These are phyloP conservation scores for Lissocephala sabroskyi DNA, from an alignment of 2,888 invertebrate species.

Conservation along the genomic window DNA sequence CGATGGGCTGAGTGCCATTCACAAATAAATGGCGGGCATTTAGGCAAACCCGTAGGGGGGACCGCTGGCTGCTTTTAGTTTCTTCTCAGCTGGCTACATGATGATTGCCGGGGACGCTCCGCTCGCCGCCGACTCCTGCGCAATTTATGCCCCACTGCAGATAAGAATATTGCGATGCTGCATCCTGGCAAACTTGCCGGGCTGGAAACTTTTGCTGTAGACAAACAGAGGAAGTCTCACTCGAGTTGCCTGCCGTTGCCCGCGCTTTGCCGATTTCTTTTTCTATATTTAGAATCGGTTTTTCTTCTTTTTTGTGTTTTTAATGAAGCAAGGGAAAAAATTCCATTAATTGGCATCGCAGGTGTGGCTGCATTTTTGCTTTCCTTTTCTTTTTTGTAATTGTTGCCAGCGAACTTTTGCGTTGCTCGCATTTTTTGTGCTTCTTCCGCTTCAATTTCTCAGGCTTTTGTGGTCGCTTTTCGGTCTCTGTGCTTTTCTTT, in stretches of 20 bases:
- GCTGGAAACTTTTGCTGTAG: neutral
- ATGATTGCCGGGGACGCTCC: slow-evolving; percentile 25
- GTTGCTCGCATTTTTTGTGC: neutral
- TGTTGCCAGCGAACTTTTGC: neutral
- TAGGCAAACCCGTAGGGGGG: slow-evolving; percentile 19
- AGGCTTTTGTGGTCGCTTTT: slow-evolving; percentile 3
- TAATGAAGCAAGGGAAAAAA: slow-evolving; percentile 6
- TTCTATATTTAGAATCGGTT: neutral
- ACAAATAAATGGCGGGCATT: slow-evolving; percentile 63
- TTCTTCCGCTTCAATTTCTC: slow-evolving; percentile 27
- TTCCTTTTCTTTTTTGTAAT: neutral
- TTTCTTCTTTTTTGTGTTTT: slow-evolving; percentile 9
- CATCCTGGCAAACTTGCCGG: neutral
- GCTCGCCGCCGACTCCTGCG: slow-evolving; percentile 12
- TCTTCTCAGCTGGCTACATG: slow-evolving; percentile 31
- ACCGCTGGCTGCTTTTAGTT: slow-evolving; percentile 15
- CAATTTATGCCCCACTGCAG: slow-evolving; percentile 56
- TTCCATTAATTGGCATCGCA: slow-evolving; percentile 54
- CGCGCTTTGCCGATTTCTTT: slow-evolving; percentile 3
- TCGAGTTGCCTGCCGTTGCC: neutral
- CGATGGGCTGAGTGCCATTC: slow-evolving; percentile 57
- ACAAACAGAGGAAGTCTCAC: neutral
- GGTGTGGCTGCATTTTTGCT: slow-evolving; percentile 18
- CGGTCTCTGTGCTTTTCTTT: slow-evolving; percentile 7
- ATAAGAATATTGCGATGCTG: slow-evolving; percentile 46